phyloP scores from a whole-genome alignment of 2,888 invertebrate genomes.

The Cyclophora albipunctata region DNA sequence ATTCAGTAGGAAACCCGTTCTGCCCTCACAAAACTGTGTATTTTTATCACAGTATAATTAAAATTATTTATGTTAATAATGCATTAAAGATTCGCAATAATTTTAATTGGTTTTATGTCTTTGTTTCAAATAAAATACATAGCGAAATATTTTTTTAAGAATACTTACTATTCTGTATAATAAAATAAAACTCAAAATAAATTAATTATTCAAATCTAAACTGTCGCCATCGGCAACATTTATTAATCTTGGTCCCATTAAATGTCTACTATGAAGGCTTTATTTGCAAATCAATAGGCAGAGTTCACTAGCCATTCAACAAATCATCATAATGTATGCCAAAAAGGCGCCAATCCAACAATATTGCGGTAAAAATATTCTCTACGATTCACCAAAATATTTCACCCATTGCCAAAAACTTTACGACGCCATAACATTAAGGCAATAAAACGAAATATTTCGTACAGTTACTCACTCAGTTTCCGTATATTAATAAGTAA shows the following conservation, averaged over 20 bases:
- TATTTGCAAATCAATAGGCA: slow-evolving; percentile 35
- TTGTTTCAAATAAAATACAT: slow-evolving; percentile 27
- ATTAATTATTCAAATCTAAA: too few species aligned
- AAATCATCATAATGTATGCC: slow-evolving; percentile 36
- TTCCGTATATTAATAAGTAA: too few species aligned
- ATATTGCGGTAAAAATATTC: slow-evolving; percentile 10
- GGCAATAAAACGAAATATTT: too few species aligned
- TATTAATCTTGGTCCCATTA: slow-evolving; percentile 10
- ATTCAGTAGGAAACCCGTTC: background rate
- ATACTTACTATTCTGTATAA: too few species aligned
- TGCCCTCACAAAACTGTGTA: background rate
- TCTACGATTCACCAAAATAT: slow-evolving; percentile 10
- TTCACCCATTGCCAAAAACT: background rate
- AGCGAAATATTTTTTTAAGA: slow-evolving; percentile 1
- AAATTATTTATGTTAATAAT: slow-evolving; percentile 22
- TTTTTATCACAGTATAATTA: slow-evolving; percentile 1
- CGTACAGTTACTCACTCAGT: too few species aligned
- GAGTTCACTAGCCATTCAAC: slow-evolving; percentile 22
- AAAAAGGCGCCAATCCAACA: slow-evolving; percentile 33
- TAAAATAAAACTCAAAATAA: too few species aligned
- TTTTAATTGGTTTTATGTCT: slow-evolving; percentile 32
- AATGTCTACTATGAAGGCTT: slow-evolving; percentile 35
- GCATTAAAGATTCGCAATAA: slow-evolving; percentile 27
- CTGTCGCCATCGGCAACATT: too few species aligned
- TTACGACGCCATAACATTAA: too few species aligned